phyloP scores from a whole-genome alignment of 2,797 vertebrate genomes.

The Gallinago nigripennis region DNA sequence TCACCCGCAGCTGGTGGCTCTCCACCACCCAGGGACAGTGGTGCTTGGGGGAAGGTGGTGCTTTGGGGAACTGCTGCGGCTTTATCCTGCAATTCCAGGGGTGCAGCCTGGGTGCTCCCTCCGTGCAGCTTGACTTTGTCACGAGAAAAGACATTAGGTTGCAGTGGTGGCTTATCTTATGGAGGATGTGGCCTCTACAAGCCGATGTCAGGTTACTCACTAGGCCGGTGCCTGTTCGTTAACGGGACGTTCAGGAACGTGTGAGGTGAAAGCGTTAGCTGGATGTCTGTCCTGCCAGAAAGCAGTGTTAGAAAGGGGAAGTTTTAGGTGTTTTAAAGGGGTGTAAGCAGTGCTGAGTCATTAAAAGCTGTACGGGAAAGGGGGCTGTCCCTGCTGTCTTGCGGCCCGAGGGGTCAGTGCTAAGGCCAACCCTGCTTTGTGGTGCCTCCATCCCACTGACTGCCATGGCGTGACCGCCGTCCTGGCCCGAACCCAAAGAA shows the following conservation, averaged over 20 bases:
- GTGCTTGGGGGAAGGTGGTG: neutral
- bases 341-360: neutral
- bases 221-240: accelerated
- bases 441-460: neutral
- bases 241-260: neutral
- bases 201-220: neutral
- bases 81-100: neutral
- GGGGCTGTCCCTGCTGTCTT: neutral
- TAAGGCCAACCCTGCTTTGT: neutral
- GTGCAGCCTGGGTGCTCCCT: neutral
- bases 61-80: neutral
- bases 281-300: neutral
- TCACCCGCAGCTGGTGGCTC: neutral
- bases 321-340: neutral
- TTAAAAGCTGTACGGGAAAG: neutral
- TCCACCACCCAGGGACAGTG: neutral
- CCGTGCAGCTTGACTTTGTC: neutral
- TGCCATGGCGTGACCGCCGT: constrained; percentile 16
- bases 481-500: constrained; percentile 31
- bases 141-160: neutral
- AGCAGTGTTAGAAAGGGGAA: neutral
- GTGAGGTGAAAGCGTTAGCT: neutral
- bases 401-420: neutral
- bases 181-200: neutral
- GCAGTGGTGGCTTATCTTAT: neutral